A percentile compares a stretch with the other conserved stretches of the same genome.
phyloP scores from a whole-genome alignment of 2,888 invertebrate genomes.

The Lycocerus yunnanus region DNA sequence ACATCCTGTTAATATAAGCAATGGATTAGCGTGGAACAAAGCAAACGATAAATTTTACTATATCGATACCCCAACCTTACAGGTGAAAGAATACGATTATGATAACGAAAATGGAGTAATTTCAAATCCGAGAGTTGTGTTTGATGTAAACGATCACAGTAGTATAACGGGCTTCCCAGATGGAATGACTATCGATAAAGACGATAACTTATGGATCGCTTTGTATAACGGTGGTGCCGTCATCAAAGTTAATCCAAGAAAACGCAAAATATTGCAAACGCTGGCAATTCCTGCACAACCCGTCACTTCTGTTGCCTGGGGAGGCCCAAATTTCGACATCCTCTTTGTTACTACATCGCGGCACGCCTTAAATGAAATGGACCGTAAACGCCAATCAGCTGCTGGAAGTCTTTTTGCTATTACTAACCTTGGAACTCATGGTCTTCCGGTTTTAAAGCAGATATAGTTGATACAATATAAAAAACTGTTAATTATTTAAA shows the following conservation, averaged over 20 bases:
- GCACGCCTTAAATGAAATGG: conserved; percentile 38
- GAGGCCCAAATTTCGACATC: conserved; percentile 63
- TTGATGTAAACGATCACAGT: conserved; percentile 37
- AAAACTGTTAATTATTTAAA: not conserved
- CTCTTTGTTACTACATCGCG: conserved; percentile 66
- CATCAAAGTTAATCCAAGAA: conserved; percentile 57
- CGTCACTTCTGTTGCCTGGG: conserved; percentile 68
- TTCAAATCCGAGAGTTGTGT: conserved; percentile 41
- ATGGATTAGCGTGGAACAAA: conserved; percentile 77
- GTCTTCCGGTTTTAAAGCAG: conserved; percentile 44
- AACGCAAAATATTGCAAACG: conserved; percentile 55
- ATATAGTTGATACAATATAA: conserved; percentile 40
- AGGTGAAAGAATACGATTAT: conserved; percentile 73
- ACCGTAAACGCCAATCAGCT: conserved; percentile 50
- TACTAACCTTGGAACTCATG: conserved; percentile 45
- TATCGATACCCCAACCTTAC: conserved; percentile 72
- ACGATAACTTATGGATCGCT: conserved; percentile 80
- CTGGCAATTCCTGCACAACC: conserved; percentile 61
- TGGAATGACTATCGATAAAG: conserved; percentile 79
- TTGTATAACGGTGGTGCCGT: conserved; percentile 68
- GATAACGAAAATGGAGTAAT: conserved; percentile 63
- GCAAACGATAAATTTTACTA: conserved; percentile 76
- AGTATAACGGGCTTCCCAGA: conserved; percentile 31
- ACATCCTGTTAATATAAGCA: conserved; percentile 68
- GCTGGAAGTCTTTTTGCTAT: conserved; percentile 56